Conservation (phyloP, 2,888 invertebrate species). For the Theodoxus fluviatilis region DNA sequence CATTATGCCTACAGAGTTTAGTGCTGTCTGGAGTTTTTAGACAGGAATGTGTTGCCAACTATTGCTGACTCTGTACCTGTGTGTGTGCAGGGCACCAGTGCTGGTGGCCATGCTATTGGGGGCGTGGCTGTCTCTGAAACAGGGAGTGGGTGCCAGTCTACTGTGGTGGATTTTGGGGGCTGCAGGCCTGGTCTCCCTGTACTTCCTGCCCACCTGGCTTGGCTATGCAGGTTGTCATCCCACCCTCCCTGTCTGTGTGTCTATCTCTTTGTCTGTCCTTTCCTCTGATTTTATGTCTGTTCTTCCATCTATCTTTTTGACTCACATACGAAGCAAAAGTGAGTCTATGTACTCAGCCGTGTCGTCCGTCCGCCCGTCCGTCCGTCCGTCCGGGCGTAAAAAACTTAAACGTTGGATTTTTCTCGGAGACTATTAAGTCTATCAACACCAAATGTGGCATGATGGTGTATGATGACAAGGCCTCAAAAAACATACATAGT, state of each 20-base stretch:
- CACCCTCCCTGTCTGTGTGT: neutral
- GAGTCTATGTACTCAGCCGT: too few species aligned
- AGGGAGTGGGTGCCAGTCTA: conserved; percentile 38
- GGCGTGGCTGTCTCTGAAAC: conserved; percentile 24
- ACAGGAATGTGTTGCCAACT: neutral
- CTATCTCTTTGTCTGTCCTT: neutral
- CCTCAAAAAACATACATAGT: too few species aligned
- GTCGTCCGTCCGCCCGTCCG: too few species aligned
- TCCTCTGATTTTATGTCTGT: neutral
- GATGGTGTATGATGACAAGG: too few species aligned
- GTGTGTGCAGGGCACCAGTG: conserved; percentile 44
- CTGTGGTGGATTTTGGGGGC: conserved; percentile 57
- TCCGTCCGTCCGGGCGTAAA: too few species aligned
- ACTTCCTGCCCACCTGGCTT: conserved; percentile 56
- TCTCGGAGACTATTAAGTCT: too few species aligned
- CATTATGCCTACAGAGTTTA: too few species aligned
- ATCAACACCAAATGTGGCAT: too few species aligned
- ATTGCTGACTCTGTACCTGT: neutral
- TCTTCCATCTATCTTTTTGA: conserved; percentile 1
- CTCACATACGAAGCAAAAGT: too few species aligned
- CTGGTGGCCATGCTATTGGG: conserved; percentile 49
- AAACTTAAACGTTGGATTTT: too few species aligned
- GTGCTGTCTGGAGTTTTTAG: too few species aligned
- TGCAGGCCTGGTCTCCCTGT: conserved; percentile 45
- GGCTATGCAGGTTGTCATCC: conserved; percentile 53